A percentile compares a stretch with the other conserved stretches of the same genome.
Conservation (phyloP, 2,113 vertebrate genomes). For the Gasterosteus nipponicus region DNA sequence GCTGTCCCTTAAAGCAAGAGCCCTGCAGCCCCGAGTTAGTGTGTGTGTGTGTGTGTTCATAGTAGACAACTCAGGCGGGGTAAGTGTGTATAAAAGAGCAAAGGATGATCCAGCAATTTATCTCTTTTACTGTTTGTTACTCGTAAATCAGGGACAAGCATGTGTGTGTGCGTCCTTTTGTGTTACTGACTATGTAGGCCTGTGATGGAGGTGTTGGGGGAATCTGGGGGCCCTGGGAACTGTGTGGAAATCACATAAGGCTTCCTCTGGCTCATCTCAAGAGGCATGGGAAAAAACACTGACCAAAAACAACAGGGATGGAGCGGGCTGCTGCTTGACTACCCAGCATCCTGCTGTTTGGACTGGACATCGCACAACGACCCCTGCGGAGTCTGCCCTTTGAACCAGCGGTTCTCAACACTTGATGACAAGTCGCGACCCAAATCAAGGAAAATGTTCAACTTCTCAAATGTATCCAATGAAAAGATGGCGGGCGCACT, state of each 20-base stretch:
- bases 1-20: slow-evolving; percentile 40
- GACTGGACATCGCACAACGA: not conserved
- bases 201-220: slow-evolving; percentile 48
- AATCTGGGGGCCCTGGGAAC: slow-evolving; percentile 74
- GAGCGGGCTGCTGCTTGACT: slow-evolving; percentile 11
- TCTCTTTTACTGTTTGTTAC: slow-evolving; percentile 51
- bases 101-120: slow-evolving; percentile 40
- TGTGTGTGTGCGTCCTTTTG: slow-evolving; percentile 3
- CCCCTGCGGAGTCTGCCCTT: not conserved
- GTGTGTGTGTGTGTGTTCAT: not conserved
- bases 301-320: slow-evolving; percentile 52
- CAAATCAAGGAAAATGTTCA: too few relatives aligned
- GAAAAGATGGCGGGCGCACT: too few relatives aligned
- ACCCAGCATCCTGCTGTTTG: slow-evolving; percentile 13
- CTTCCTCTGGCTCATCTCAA: slow-evolving; percentile 59
- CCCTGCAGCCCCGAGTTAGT: not conserved
- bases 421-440: too few relatives aligned
- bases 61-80: slow-evolving; percentile 26
- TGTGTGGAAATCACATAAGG: slow-evolving; percentile 60
- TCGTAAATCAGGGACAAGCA: slow-evolving; percentile 10
- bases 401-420: not conserved
- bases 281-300: slow-evolving; percentile 74
- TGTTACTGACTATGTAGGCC: slow-evolving; percentile 32
- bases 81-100: slow-evolving; percentile 45
- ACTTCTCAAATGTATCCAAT: too few relatives aligned